Evolutionary conservation across 2,888 invertebrate genomes (phyloP).

Genomic region (Chrysotoxum bicinctum): DNA sequence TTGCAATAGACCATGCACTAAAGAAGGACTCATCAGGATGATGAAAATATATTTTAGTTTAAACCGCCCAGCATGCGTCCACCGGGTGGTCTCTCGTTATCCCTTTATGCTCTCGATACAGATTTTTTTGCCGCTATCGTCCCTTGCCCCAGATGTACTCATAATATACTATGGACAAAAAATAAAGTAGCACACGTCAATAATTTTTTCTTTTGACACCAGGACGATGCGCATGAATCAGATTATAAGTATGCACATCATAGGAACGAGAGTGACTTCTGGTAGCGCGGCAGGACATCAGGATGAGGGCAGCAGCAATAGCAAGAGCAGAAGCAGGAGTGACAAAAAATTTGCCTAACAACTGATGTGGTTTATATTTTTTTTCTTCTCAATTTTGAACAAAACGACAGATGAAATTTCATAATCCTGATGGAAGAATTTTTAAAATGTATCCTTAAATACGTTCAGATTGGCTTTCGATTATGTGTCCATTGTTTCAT

Average conservation of each 20-base stretch:
- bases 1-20: slow-evolving; percentile 36
- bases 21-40: slow-evolving; percentile 24
- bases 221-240: slow-evolving; percentile 66
- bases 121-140: slow-evolving; percentile 9
- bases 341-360: slow-evolving; percentile 52
- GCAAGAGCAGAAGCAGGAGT: background rate
- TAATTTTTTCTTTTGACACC: slow-evolving; percentile 53
- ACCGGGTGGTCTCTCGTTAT: slow-evolving; percentile 68
- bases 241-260: slow-evolving; percentile 59
- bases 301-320: slow-evolving; percentile 34
- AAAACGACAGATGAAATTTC: slow-evolving; percentile 50
- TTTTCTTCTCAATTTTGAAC: background rate
- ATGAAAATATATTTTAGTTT: slow-evolving; percentile 44
- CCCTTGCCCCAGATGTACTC: slow-evolving; percentile 43
- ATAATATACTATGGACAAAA: background rate
- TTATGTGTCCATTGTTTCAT: slow-evolving; percentile 48
- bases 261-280: slow-evolving; percentile 32
- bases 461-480: slow-evolving; percentile 58
- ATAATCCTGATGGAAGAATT: slow-evolving; percentile 37
- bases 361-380: background rate
- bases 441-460: slow-evolving; percentile 26
- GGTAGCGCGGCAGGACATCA: slow-evolving; percentile 55
- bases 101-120: slow-evolving; percentile 49
- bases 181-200: slow-evolving; percentile 71
- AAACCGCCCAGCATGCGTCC: slow-evolving; percentile 65